Conservation (phyloP, 2,888 invertebrate genomes). For the Macrophya annulata region DNA sequence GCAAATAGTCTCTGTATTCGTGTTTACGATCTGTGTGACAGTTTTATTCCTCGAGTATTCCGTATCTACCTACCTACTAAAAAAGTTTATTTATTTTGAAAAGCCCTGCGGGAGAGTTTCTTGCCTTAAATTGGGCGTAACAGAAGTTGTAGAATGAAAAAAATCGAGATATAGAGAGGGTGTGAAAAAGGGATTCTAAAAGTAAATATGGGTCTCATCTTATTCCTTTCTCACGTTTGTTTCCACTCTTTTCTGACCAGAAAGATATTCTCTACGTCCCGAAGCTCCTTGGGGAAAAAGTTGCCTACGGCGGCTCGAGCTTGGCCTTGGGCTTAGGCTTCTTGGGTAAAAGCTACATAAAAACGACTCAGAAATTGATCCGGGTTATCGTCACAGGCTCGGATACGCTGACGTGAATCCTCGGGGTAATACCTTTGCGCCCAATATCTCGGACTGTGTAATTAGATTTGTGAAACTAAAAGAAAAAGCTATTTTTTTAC, state of each 20-base stretch:
- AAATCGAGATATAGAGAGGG: neutral
- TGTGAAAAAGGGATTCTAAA: neutral
- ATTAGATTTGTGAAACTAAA: neutral
- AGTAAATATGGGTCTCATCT: slow-evolving; percentile 20
- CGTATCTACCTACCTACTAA: too few species aligned
- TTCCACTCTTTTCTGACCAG: slow-evolving; percentile 24
- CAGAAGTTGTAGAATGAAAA: slow-evolving; percentile 6
- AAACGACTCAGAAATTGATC: slow-evolving; percentile 10
- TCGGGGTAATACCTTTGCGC: neutral
- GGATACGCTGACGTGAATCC: neutral
- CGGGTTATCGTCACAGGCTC: neutral
- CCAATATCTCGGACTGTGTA: neutral
- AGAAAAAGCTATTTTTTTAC: neutral
- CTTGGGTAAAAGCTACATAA: neutral
- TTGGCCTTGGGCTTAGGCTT: too few species aligned
- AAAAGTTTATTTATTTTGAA: slow-evolving; percentile 7
- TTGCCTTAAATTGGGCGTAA: slow-evolving; percentile 5
- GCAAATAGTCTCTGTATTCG: neutral
- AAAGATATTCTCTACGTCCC: neutral
- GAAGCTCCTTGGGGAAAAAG: neutral
- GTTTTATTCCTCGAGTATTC: slow-evolving; percentile 15
- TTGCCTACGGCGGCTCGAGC: neutral
- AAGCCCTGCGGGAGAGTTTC: slow-evolving; percentile 13
- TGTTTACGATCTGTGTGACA: slow-evolving; percentile 31
- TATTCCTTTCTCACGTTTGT: slow-evolving; percentile 7